These are phyloP conservation scores for Coelopa frigida DNA, from an alignment of 1,140 invertebrate genomes.

Conservation along the genomic window DNA sequence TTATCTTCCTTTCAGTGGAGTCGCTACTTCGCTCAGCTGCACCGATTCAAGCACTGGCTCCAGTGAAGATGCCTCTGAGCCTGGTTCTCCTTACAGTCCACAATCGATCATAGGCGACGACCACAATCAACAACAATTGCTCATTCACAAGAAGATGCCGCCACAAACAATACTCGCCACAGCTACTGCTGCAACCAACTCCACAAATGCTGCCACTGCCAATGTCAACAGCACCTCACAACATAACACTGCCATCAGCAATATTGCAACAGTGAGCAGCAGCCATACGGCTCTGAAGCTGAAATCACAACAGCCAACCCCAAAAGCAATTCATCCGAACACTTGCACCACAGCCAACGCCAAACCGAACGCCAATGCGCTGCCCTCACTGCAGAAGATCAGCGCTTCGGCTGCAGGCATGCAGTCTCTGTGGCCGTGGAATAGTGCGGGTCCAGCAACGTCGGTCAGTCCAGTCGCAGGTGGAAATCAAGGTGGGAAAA, in stretches of 20 bases:
- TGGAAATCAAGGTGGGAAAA: constrained; percentile 12
- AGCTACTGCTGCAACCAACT: constrained; percentile 11
- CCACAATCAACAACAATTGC: constrained; percentile 21
- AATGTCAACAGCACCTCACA: background rate
- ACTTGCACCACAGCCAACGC: background rate
- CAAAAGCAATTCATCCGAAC: background rate
- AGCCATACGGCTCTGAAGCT: too few species aligned
- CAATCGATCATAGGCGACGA: constrained; percentile 44
- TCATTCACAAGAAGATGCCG: constrained; percentile 28
- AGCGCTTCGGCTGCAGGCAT: too few species aligned
- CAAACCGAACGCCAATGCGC: background rate
- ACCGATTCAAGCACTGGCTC: constrained; percentile 61
- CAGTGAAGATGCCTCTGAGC: constrained; percentile 72
- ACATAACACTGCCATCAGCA: too few species aligned
- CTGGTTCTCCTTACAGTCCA: constrained; percentile 68
- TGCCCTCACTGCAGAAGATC: too few species aligned
- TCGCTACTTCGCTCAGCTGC: constrained; percentile 57
- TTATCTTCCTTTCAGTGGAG: constrained; percentile 51
- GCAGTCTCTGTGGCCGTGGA: constrained; percentile 41
- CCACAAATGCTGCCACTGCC: constrained; percentile 4
- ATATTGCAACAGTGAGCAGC: too few species aligned
- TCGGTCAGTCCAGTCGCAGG: background rate
- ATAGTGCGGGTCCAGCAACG: constrained; percentile 23
- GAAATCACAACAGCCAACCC: background rate
- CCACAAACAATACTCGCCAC: constrained; percentile 29